Conservation (phyloP, 1,140 invertebrate genomes). For the Paraescarpia echinospica region DNA sequence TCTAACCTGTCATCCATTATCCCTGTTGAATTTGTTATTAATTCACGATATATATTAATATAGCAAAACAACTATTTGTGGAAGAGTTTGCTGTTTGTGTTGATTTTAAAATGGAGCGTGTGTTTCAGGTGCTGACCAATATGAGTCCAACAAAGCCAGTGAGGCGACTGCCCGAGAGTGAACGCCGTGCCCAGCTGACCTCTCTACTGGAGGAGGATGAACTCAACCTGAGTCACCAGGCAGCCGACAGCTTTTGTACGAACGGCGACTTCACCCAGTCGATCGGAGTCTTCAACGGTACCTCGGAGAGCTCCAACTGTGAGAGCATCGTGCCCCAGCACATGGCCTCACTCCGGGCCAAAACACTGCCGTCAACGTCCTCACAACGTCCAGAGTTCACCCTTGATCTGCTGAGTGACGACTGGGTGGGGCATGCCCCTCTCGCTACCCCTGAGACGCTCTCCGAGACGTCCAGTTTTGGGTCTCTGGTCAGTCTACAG, state of each 20-base stretch:
- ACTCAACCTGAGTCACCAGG: constrained; percentile 28
- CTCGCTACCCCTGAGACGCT: constrained; percentile 82
- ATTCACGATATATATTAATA: no score
- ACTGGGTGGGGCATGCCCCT: constrained; percentile 70
- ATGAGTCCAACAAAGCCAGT: constrained; percentile 58
- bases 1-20: no score
- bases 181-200: constrained; percentile 40
- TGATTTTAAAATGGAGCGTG: neutral
- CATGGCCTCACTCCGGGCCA: neutral
- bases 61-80: no score
- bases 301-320: constrained; percentile 10
- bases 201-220: constrained; percentile 9
- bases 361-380: constrained; percentile 12
- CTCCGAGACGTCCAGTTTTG: constrained; percentile 72
- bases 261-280: neutral
- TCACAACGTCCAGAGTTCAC: constrained; percentile 10
- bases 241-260: constrained; percentile 17
- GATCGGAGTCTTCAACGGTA: neutral
- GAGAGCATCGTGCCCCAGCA: neutral
- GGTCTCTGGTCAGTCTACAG: constrained; percentile 37
- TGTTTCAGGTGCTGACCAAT: constrained; percentile 53
- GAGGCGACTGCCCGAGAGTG: constrained; percentile 45
- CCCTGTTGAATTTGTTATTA: no score
- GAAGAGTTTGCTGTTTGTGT: no score
- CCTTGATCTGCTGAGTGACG: constrained; percentile 59